Percentiles rank a stretch among this genome's conserved stretches.
These are phyloP conservation scores for Uloborus plumipes DNA, from an alignment of 2,888 invertebrate species.

Conservation along the genomic window DNA sequence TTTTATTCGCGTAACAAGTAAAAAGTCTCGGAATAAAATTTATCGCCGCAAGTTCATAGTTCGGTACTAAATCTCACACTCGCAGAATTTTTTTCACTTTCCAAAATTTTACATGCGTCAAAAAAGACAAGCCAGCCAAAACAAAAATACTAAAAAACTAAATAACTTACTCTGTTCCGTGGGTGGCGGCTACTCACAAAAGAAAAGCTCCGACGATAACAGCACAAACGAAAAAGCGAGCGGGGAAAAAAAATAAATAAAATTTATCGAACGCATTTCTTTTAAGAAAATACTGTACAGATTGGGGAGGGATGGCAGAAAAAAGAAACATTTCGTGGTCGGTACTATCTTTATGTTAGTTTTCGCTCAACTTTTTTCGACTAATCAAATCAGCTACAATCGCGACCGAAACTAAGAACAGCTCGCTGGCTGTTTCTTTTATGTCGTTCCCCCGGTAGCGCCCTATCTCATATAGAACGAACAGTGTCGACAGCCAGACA, in stretches of 20 bases:
- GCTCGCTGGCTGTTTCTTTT: conserved; percentile 52
- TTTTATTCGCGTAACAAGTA: conserved; percentile 16
- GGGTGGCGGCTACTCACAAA: conserved; percentile 40
- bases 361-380: conserved; percentile 53
- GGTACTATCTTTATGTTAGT: conserved; percentile 63
- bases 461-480: conserved; percentile 50
- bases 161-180: conserved; percentile 42
- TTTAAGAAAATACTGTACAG: conserved; percentile 61
- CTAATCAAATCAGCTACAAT: conserved; percentile 58
- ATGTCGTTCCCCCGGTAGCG: conserved; percentile 52
- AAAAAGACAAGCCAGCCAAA: conserved; percentile 13
- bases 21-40: conserved; percentile 31
- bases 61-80: conserved; percentile 27
- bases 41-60: conserved; percentile 37
- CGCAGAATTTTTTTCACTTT: conserved; percentile 19
- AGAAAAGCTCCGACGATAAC: conserved; percentile 53
- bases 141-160: conserved; percentile 31
- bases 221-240: conserved; percentile 20
- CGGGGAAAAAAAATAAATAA: conserved; percentile 19
- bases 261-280: conserved; percentile 61
- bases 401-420: conserved; percentile 49
- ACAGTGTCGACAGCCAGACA: conserved; percentile 33
- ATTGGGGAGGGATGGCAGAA: conserved; percentile 28
- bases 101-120: conserved; percentile 41
- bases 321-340: conserved; percentile 55